A percentile compares a stretch with the other conserved stretches of the same genome.
phyloP scores from a whole-genome alignment of 2,113 vertebrate species.

The Bubo blakistoni region DNA sequence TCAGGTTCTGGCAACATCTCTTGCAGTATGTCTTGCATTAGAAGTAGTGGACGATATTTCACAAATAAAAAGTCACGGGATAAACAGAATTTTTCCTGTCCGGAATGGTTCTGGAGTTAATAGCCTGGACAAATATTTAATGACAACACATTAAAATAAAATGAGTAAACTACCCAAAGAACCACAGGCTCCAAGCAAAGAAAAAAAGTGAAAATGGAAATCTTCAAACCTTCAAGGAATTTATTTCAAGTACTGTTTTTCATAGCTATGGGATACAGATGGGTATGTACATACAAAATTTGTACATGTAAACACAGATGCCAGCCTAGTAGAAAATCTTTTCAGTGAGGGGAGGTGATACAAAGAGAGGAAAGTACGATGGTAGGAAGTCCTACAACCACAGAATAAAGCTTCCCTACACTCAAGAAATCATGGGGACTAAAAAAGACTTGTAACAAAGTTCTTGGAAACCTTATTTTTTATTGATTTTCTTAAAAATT shows the following conservation, averaged over 20 bases:
- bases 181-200: neutral
- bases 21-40: neutral
- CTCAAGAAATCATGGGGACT: neutral
- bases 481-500: neutral
- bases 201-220: neutral
- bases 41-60: neutral
- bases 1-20: neutral
- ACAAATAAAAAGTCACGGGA: neutral
- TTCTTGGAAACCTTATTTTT: neutral
- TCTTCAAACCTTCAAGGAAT: neutral
- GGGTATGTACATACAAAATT: neutral
- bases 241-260: neutral
- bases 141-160: neutral
- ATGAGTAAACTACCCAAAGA: neutral
- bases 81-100: neutral
- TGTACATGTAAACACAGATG: neutral
- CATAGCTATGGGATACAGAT: neutral
- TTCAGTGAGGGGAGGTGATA: neutral
- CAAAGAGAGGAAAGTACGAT: neutral
- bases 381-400: neutral
- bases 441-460: neutral
- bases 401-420: neutral
- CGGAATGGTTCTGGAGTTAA: neutral
- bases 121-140: neutral
- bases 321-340: neutral